Base-by-base conservation (phyloP, 2,888 invertebrate genomes). In the Nematopogon swammerdamellus region DNA sequence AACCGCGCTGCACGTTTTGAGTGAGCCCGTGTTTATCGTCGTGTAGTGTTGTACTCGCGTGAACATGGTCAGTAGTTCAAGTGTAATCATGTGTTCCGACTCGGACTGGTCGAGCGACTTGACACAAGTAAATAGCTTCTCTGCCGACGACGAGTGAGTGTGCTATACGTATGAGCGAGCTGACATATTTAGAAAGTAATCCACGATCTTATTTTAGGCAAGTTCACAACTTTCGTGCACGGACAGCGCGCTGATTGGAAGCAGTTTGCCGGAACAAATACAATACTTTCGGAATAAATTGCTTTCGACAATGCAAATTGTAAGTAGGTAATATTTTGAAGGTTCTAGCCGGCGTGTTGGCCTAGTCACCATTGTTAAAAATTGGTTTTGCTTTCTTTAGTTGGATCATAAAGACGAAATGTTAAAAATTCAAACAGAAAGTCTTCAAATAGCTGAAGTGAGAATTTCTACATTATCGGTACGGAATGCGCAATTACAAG, bases 351-450 rank as follows among this genome's bases (percentile, higher is more conserved):
- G n/a, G n/a, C n/a, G n/a, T n/a, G n/a, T n/a, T n/a, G n/a, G n/a
- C n/a, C n/a, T n/a, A n/a, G n/a, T n/a, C n/a, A n/a, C n/a, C n/a
- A n/a, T n/a, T n/a, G n/a, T n/a, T n/a, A n/a, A n/a, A n/a, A n/a
- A n/a, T n/a, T n/a, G n/a, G n/a, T n/a, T n/a, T n/a, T n/a, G n/a
- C n/a, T n/a, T n/a, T 18, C 47, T 51, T 0, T 55, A 77, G 77
- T 52, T 77, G 19, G 63, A 68, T 51, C 74, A 76, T 54, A 71
- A 69, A 49, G 77, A 77, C 50, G 72, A 77, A 56, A 76, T 72
- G 29, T 64, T 76, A 11, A 61, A 66, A 2, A 67, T 76, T 42
- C 77, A 77, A 57, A 60, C 63, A 10, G 70, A 68, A 54, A 74
- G 73, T 50, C 56, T 77, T 30, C 57, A 63, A 1, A 63, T 70